Conservation (phyloP, 2,113 vertebrate genomes). For the Cyprinodon variegatus region DNA sequence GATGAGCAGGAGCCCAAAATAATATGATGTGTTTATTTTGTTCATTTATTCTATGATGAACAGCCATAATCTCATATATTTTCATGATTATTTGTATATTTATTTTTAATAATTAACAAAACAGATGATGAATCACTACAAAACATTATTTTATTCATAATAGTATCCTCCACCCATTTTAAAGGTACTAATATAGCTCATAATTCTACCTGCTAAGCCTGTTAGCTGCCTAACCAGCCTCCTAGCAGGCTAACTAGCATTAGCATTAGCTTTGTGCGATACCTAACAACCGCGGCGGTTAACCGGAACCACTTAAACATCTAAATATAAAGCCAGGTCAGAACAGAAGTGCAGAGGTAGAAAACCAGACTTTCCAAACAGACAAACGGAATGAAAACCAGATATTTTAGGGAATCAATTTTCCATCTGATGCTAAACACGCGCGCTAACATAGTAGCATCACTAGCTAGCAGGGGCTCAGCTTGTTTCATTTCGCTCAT, state of each 20-base stretch:
- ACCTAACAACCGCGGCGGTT: not conserved
- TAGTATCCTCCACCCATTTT: no score
- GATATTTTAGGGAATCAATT: not conserved
- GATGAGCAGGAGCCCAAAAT: no score
- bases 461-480: conserved; percentile 39
- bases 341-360: no score
- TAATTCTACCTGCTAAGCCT: no score
- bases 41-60: no score
- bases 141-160: no score
- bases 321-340: rapidly evolving
- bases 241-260: conserved; percentile 10
- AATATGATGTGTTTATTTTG: no score
- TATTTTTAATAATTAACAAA: no score
- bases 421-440: not conserved
- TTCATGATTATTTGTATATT: no score
- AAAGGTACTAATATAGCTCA: no score
- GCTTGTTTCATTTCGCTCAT: not conserved
- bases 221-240: not conserved
- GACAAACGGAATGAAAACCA: not conserved
- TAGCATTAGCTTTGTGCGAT: conserved; percentile 37
- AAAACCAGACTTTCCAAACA: not conserved
- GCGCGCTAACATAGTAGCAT: not conserved
- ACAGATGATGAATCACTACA: no score
- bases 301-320: not conserved
- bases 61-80: no score